Evolutionary conservation across 2,888 invertebrate species (phyloP).

Genomic region (Thymelicus acteon): DNA sequence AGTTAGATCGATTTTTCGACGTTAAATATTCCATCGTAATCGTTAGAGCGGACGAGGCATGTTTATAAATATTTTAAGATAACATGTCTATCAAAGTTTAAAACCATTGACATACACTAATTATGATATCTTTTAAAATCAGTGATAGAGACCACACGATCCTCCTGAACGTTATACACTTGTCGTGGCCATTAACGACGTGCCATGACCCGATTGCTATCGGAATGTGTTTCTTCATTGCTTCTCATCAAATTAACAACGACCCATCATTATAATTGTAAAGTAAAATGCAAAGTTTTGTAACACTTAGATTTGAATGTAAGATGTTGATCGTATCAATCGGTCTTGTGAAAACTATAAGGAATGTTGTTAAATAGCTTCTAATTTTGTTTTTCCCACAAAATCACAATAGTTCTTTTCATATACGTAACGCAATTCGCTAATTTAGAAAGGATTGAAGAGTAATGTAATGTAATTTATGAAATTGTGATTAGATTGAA

Average conservation of each 20-base stretch:
- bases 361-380: background rate
- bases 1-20: too few relatives aligned
- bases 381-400: constrained; percentile 8
- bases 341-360: constrained; percentile 1
- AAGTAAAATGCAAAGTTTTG: constrained; percentile 5
- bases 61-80: too few relatives aligned
- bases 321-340: constrained; percentile 2
- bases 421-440: background rate
- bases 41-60: too few relatives aligned
- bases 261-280: too few relatives aligned
- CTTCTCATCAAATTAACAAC: too few relatives aligned
- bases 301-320: background rate
- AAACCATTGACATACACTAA: too few relatives aligned
- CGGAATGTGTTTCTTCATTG: background rate
- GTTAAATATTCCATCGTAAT: too few relatives aligned
- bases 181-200: too few relatives aligned
- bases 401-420: background rate
- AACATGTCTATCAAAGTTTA: too few relatives aligned
- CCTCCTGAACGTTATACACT: too few relatives aligned
- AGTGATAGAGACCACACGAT: too few relatives aligned
- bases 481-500: background rate
- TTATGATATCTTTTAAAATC: too few relatives aligned
- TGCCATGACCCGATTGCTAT: background rate
- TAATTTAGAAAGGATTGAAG: constrained; percentile 4
- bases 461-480: background rate